Conservation (phyloP, 2,888 invertebrate species). For the Lepidocyrtinus sp. region DNA sequence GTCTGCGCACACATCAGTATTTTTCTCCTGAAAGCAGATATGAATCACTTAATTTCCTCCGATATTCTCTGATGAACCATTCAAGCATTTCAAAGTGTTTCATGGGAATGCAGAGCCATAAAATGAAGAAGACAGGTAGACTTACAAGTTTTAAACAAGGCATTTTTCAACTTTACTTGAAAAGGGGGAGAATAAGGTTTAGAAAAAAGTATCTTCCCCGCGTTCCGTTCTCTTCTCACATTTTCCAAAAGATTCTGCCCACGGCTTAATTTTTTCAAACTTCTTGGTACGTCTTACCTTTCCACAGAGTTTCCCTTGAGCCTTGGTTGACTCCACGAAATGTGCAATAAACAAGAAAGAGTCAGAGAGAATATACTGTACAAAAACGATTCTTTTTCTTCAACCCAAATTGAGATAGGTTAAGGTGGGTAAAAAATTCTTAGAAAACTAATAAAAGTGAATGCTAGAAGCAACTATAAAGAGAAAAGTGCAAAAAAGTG, state of each 20-base stretch:
- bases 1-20: not conserved
- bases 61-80: not conserved
- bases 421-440: not conserved
- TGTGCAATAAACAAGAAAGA: not conserved
- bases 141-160: not conserved
- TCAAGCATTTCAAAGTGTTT: not conserved
- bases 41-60: conserved; percentile 33
- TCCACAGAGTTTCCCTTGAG: not conserved
- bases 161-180: conserved; percentile 21
- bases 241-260: conserved; percentile 23
- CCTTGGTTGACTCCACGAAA: not conserved
- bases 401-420: conserved; percentile 22
- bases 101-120: not conserved
- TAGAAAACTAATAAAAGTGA: not conserved
- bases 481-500: not conserved
- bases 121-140: not conserved
- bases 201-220: not conserved
- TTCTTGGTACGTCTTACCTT: not conserved
- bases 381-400: not conserved
- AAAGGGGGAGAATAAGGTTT: not conserved
- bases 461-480: not conserved
- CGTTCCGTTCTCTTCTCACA: not conserved
- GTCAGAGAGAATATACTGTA: not conserved
- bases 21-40: not conserved
- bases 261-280: conserved; percentile 12